Base-by-base conservation (phyloP, 2,888 invertebrate species). In the Acrobasis consociella region DNA sequence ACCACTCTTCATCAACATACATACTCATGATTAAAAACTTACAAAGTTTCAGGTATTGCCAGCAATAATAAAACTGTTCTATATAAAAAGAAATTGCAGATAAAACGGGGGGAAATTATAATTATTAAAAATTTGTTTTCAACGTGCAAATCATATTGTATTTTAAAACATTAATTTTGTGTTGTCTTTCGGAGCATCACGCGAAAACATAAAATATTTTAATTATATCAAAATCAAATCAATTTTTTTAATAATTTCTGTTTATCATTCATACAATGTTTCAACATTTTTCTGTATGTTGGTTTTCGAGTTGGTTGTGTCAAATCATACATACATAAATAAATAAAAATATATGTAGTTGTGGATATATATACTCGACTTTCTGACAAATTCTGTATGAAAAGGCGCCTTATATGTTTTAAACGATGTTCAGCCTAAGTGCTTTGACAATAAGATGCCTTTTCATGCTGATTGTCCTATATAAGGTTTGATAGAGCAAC, bases 341-440 rank as follows among this genome's bases (percentile, higher is more conserved):
- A 39, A 58, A 55, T 42, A 49, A 22, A 49, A 62, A 53, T 61
- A 62, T 62, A 63, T 52, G 22, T 31, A 42, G 22, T 60, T 38
- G n/a, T 38, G 17, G 52, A 62, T 53, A 50, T 39, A 49, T 49
- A 22, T 22, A 22, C 22, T 53, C 37, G 49, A 58, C 9, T 22
- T 56, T 56, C 0, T 42, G 17, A 56, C 42, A 42, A 56, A 22
- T 22, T 8, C 5, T 10, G 1, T 22, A 56, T 56, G 17, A 42
- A 46, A 42, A 56, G 42, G 56, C 13, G 15, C 17, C 55, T 55
- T 56, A 16, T 16, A 10, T 13, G n/a, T 55, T 39, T n/a, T 8
- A 31, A 16, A 39, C 9, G 46, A 17, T 42, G 17, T 46, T 42
- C 17, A 46, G 17, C 56, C 22, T 1, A 11, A 42, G n/a, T 42